Conservation (phyloP, 2,888 invertebrate genomes). For the Leptopilina drosophilae region DNA sequence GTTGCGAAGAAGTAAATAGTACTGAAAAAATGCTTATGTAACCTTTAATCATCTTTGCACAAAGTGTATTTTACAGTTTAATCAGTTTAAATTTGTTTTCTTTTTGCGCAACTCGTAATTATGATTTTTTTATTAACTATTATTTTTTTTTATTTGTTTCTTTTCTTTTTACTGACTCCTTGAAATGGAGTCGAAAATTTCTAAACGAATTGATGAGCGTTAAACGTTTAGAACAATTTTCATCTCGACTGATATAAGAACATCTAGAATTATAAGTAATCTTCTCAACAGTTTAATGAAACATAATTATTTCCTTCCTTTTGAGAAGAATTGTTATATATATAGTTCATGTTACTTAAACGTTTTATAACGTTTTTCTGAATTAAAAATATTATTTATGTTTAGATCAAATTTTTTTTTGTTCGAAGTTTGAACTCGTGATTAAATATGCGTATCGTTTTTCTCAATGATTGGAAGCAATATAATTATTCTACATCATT, state of each 20-base stretch:
- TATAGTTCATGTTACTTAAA: no score
- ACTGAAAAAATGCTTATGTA: background rate
- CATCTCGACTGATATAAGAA: background rate
- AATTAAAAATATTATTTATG: no score
- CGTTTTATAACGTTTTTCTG: no score
- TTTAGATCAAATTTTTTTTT: no score
- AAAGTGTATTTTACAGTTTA: background rate
- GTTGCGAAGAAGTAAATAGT: background rate
- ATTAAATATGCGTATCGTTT: no score
- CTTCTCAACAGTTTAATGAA: constrained; percentile 9
- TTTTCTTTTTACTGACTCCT: background rate
- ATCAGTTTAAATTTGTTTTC: background rate
- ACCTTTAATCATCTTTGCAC: background rate
- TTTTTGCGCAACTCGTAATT: background rate
- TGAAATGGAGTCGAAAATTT: no score
- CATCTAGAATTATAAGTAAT: constrained; percentile 18
- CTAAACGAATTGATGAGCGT: no score
- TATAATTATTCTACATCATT: no score
- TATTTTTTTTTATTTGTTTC: background rate
- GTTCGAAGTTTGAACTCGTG: no score
- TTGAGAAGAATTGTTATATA: constrained; percentile 15
- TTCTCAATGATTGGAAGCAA: no score
- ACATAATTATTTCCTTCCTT: background rate
- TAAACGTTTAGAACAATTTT: background rate
- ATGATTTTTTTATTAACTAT: background rate